phyloP scores from a whole-genome alignment of 2,113 vertebrate genomes.

The Tapirus terrestris region DNA sequence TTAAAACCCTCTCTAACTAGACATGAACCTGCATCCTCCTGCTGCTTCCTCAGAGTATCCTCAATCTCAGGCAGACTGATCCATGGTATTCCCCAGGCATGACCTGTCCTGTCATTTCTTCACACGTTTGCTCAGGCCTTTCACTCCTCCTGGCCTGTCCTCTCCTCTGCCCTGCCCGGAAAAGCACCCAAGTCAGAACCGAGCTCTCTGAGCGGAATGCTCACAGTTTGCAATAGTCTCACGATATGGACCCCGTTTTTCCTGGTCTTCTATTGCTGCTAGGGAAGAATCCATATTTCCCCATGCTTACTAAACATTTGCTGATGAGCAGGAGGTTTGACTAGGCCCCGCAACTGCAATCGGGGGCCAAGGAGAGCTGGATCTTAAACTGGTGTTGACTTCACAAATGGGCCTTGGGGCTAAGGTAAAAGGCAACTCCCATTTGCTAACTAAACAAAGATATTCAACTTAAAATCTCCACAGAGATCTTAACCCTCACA shows the following conservation, averaged over 20 bases:
- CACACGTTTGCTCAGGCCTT: neutral
- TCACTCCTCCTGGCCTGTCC: neutral
- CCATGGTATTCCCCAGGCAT: neutral
- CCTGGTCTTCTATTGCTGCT: neutral
- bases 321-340: neutral
- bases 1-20: neutral
- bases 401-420: neutral
- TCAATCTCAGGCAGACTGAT: neutral
- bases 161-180: neutral
- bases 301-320: neutral
- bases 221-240: neutral
- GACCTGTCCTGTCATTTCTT: neutral
- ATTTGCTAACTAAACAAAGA: conserved; percentile 7
- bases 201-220: neutral
- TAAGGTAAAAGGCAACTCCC: neutral
- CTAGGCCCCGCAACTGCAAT: neutral
- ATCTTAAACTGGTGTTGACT: neutral
- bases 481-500: neutral
- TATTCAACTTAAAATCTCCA: conserved; percentile 30
- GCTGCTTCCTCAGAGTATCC: neutral
- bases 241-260: neutral
- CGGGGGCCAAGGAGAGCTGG: neutral
- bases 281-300: neutral
- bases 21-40: neutral
- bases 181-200: neutral